phyloP scores from a whole-genome alignment of 2,113 vertebrate species.

The Baryphthengus martii region DNA sequence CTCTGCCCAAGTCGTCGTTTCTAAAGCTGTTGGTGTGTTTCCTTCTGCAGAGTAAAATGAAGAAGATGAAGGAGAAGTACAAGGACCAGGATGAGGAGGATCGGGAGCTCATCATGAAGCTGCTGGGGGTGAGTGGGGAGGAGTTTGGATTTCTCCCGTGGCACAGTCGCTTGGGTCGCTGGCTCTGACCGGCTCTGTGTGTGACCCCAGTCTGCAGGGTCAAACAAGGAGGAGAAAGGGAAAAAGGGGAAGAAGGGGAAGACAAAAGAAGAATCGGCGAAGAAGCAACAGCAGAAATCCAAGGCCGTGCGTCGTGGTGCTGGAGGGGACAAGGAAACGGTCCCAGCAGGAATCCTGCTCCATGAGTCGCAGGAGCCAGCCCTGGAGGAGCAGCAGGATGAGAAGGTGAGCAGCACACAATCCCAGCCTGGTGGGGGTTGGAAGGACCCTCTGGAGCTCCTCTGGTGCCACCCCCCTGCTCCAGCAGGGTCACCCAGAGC shows the following conservation, averaged over 20 bases:
- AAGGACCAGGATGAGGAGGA: slow-evolving; percentile 98
- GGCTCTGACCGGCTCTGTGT: neutral
- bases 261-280: slow-evolving; percentile 77
- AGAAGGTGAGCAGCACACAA: slow-evolving; percentile 74
- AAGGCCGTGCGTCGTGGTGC: slow-evolving; percentile 49
- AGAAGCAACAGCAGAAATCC: slow-evolving; percentile 77
- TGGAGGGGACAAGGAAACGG: slow-evolving; percentile 18
- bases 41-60: slow-evolving; percentile 88
- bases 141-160: neutral
- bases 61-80: slow-evolving; percentile 99
- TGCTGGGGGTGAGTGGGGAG: slow-evolving; percentile 84
- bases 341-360: slow-evolving; percentile 27
- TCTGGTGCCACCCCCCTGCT: neutral
- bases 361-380: slow-evolving; percentile 53
- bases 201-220: slow-evolving; percentile 82
- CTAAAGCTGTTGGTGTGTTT: neutral
- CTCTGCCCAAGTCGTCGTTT: neutral
- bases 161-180: rapidly evolving
- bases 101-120: slow-evolving; percentile 93
- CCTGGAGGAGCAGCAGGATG: slow-evolving; percentile 79
- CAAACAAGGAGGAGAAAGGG: slow-evolving; percentile 85
- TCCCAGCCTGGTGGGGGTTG: neutral
- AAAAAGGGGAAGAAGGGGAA: slow-evolving; percentile 91
- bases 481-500: neutral
- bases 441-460: neutral